These are phyloP conservation scores for Troides oblongomaculatus DNA, from an alignment of 2,888 invertebrate genomes.

Conservation along the genomic window DNA sequence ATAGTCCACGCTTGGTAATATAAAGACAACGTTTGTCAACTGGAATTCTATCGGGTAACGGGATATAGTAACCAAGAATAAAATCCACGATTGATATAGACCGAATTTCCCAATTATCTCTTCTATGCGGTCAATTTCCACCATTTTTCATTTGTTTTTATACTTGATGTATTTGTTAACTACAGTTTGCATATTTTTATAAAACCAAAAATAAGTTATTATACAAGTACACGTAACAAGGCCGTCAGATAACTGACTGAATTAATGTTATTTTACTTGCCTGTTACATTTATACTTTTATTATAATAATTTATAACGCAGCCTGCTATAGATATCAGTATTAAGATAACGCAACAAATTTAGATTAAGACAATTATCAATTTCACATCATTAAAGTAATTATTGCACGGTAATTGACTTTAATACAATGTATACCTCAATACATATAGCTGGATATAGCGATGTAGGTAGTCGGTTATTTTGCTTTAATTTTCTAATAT, in stretches of 20 bases:
- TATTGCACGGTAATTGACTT: neutral
- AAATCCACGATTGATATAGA: slow-evolving; percentile 76
- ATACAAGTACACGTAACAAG: too few species aligned
- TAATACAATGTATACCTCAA: too few species aligned
- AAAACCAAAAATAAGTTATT: too few species aligned
- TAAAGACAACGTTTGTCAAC: slow-evolving; percentile 77
- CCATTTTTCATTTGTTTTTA: slow-evolving; percentile 19
- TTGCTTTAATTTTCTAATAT: too few species aligned
- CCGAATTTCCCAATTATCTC: slow-evolving; percentile 77
- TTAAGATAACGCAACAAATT: neutral
- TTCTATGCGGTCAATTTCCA: slow-evolving; percentile 55
- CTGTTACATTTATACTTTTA: too few species aligned
- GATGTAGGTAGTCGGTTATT: too few species aligned
- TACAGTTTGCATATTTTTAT: too few species aligned
- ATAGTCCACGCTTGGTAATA: slow-evolving; percentile 76
- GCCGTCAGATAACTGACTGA: too few species aligned
- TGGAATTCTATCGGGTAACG: slow-evolving; percentile 80
- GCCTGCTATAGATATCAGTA: neutral
- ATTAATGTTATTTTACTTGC: too few species aligned
- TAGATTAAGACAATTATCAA: neutral
- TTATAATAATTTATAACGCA: too few species aligned
- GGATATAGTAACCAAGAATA: slow-evolving; percentile 70
- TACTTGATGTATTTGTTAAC: too few species aligned
- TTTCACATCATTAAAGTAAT: neutral
- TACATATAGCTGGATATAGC: too few species aligned